Evolutionary conservation across 2,888 invertebrate species (phyloP).

Genomic region (Diloba caeruleocephala): DNA sequence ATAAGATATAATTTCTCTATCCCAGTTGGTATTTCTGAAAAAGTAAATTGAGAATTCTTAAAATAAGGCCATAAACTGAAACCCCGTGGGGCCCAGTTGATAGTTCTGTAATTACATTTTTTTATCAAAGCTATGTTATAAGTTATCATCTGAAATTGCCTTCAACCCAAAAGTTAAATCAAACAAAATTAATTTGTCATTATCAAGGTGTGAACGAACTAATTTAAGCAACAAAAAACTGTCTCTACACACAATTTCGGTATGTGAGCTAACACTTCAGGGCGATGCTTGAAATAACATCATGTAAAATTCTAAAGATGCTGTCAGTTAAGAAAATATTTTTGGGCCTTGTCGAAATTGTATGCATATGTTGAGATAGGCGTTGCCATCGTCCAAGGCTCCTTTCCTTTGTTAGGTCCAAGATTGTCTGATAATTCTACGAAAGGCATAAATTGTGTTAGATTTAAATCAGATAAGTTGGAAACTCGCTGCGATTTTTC

Average conservation of each 20-base stretch:
- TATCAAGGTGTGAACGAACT: constrained; percentile 15
- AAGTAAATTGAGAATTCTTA: too few relatives aligned
- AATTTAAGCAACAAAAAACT: constrained; percentile 12
- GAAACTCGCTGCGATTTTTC: too few relatives aligned
- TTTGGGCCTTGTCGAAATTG: constrained; percentile 21
- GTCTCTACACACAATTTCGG: constrained; percentile 5
- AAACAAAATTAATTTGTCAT: constrained; percentile 12
- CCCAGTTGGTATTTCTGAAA: too few relatives aligned
- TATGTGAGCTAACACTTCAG: constrained; percentile 10
- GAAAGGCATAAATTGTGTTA: constrained; percentile 6
- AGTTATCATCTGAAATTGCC: constrained; percentile 13
- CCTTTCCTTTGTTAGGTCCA: constrained; percentile 6
- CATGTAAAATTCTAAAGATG: constrained; percentile 25
- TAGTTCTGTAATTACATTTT: not conserved
- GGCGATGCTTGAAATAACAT: constrained; percentile 21
- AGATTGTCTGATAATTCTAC: constrained; percentile 4
- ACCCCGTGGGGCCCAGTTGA: constrained; percentile 1
- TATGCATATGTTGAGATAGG: constrained; percentile 5
- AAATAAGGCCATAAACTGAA: constrained; percentile 4
- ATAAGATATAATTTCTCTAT: too few relatives aligned
- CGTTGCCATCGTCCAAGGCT: constrained; percentile 6
- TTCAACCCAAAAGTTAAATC: constrained; percentile 19
- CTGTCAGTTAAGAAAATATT: constrained; percentile 42
- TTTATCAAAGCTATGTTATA: constrained; percentile 25
- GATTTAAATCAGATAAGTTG: not conserved